A percentile compares a stretch with the other conserved stretches of the same genome.
These are phyloP conservation scores for Isurus oxyrinchus DNA, from an alignment of 2,113 vertebrate species.

Conservation along the genomic window DNA sequence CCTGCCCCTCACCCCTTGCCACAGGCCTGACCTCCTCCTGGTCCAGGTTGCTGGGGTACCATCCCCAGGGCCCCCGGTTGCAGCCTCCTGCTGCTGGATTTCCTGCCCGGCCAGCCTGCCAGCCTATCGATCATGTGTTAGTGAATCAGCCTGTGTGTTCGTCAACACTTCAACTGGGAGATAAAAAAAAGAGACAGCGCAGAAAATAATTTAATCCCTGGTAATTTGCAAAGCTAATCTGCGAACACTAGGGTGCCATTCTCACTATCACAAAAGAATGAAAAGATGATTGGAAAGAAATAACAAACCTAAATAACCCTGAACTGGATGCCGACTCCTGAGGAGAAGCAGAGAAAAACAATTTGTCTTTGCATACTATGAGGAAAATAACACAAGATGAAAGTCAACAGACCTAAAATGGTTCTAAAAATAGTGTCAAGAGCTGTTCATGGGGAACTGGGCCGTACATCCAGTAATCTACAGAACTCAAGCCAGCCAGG, in stretches of 20 bases:
- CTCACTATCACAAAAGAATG: background rate
- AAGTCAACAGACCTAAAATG: background rate
- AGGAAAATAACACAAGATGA: background rate
- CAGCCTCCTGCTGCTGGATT: no score
- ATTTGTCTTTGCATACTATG: background rate
- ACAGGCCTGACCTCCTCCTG: no score
- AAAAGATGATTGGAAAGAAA: background rate
- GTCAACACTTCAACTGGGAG: background rate
- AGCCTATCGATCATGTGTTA: background rate
- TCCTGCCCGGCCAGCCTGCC: no score
- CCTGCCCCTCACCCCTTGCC: no score
- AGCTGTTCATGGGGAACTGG: background rate
- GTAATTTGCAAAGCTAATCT: background rate
- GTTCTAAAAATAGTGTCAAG: background rate
- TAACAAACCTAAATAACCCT: background rate
- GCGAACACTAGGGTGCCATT: background rate
- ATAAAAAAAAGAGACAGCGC: background rate
- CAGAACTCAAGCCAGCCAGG: background rate
- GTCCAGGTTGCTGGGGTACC: background rate
- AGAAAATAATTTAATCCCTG: background rate
- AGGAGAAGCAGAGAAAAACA: background rate
- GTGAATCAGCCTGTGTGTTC: background rate
- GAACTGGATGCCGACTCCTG: background rate
- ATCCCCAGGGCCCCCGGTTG: no score
- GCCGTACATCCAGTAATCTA: background rate